Conservation (phyloP, 2,888 invertebrate species). For the Leptopilina syphax region DNA sequence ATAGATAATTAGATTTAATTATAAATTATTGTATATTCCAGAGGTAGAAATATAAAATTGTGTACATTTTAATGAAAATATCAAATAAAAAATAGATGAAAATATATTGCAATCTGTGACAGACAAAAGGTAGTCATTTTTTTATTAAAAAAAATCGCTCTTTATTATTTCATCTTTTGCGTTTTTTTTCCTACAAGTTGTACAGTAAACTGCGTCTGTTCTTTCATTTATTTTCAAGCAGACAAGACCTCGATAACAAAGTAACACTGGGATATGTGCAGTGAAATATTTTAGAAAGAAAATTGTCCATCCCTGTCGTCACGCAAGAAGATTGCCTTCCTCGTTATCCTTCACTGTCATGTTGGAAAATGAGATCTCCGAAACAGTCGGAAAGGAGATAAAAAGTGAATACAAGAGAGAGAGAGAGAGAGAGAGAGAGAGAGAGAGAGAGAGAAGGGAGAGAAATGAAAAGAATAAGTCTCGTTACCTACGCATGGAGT, state of each 20-base stretch:
- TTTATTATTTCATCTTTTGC: neutral
- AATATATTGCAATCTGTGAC: too few species aligned
- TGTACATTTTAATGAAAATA: too few species aligned
- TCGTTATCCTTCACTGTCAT: slow-evolving; percentile 64
- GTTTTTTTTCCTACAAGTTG: slow-evolving; percentile 16
- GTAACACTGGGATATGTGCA: slow-evolving; percentile 67
- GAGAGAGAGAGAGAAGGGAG: too few species aligned
- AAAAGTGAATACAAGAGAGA: slow-evolving; percentile 52
- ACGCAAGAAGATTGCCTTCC: slow-evolving; percentile 56
- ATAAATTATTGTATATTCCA: too few species aligned
- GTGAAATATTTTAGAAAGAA: slow-evolving; percentile 57
- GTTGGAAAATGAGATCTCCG: slow-evolving; percentile 40
- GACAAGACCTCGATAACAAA: slow-evolving; percentile 66
- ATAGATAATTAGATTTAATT: too few species aligned
- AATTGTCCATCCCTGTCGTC: slow-evolving; percentile 67
- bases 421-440: slow-evolving; percentile 47
- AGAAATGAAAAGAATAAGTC: slow-evolving; percentile 13
- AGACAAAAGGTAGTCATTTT: neutral
- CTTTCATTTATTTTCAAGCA: slow-evolving; percentile 43
- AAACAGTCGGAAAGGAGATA: slow-evolving; percentile 40
- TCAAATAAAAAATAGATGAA: too few species aligned
- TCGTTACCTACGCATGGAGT: slow-evolving; percentile 57
- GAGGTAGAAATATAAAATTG: too few species aligned
- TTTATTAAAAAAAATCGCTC: neutral
- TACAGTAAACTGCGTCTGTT: neutral